phyloP scores from a whole-genome alignment of 2,888 invertebrate genomes.

The Adela reaumurella region DNA sequence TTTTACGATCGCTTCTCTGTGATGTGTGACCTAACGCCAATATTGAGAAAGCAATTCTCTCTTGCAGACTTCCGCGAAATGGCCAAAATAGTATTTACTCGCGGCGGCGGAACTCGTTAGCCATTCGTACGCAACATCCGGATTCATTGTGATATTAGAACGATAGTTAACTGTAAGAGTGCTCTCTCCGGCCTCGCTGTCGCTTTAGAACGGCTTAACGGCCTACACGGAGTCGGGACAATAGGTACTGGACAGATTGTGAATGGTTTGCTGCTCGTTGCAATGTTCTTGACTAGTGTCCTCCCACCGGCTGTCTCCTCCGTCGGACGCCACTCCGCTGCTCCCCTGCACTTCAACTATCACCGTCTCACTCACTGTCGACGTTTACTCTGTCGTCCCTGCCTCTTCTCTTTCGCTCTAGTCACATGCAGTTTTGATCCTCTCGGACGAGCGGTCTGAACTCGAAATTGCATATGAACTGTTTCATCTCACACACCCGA shows the following conservation, averaged over 20 bases:
- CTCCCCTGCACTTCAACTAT: slow-evolving; percentile 5
- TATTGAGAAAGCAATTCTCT: slow-evolving; percentile 20
- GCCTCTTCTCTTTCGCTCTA: background rate
- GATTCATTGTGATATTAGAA: slow-evolving; percentile 27
- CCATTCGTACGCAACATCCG: slow-evolving; percentile 33
- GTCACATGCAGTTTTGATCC: background rate
- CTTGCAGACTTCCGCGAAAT: slow-evolving; percentile 77
- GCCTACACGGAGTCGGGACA: slow-evolving; percentile 21
- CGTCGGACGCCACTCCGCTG: background rate
- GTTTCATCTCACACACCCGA: background rate
- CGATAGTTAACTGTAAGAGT: slow-evolving; percentile 38
- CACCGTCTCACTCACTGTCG: background rate
- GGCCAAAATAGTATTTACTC: slow-evolving; percentile 68
- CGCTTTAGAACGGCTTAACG: slow-evolving; percentile 39
- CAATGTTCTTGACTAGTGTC: slow-evolving; percentile 27
- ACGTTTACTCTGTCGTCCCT: background rate
- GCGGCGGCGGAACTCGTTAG: slow-evolving; percentile 58
- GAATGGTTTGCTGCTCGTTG: slow-evolving; percentile 55
- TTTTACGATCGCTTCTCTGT: background rate
- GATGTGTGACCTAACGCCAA: background rate
- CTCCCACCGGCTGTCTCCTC: background rate
- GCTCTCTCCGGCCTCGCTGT: slow-evolving; percentile 42
- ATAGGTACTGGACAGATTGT: slow-evolving; percentile 49
- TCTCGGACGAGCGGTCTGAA: background rate
- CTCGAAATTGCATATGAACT: background rate